Base-by-base conservation (phyloP, 2,797 vertebrate species). In the Aulostomus chinensis region DNA sequence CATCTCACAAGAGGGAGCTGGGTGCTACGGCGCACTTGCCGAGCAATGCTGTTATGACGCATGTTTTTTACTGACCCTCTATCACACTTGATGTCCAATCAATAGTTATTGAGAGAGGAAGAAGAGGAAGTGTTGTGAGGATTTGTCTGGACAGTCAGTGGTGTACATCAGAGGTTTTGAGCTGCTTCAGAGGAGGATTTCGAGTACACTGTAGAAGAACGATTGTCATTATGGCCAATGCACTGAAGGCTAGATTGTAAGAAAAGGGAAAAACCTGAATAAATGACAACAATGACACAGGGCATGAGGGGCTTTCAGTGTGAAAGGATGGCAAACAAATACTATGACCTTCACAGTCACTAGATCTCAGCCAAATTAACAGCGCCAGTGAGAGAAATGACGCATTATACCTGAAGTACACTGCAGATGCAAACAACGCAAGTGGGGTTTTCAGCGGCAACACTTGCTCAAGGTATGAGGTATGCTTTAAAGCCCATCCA, bases 161-260 rank as follows among this genome's bases (percentile, higher is more conserved):
- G 5, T 38, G 18, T 3, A 5, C 32, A 4, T 29, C 38, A 24
- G 50, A 58, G 41, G 45, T 48, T 39, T 21, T 3, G 4, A 16
- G 40, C 15, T 58, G 76, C 64, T 64, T 83, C 67, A 72, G 28
- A 62, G 34, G 7, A 29, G 61, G 77, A 73, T 78, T 82, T 56
- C 61, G 37, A 69, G 40, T 50, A 63, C 70, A 63, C 70, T 61
- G 40, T 28, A 9, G 26, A 5, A 38, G 10, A 77, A 73, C 66
- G 76, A 76, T 83, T 55, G 53, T 55, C 47, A 50, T 58, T 75
- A 63, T 36, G 52, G 58, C 39, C 26, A 36, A 35, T 38, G 52
- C 32, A 46, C 49, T 57, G 26, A 11, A n/a, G 2, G 18, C 14
- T 31, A 21, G 28, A 31, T 51, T 45, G 31, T 12, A 30, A 45